Evolutionary conservation across 2,888 invertebrate species (phyloP), one percentile per base, ranked within the genome.

Genomic region (Tholera decimalis): DNA sequence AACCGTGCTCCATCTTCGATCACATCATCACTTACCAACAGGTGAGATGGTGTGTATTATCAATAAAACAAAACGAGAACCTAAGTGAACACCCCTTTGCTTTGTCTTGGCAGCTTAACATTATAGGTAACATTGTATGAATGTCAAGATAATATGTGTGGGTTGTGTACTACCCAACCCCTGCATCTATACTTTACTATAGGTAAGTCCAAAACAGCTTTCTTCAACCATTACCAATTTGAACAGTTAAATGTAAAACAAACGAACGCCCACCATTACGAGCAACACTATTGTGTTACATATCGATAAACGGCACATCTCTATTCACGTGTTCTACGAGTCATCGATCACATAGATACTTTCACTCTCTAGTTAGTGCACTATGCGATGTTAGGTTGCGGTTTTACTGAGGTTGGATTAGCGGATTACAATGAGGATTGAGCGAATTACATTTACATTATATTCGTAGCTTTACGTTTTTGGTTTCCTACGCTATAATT

Each of bases 301-400:
- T 75, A 77, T 82, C 80, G 80, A 80, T 80, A 71, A 53, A 41
- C 44, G 69, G 69, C 22, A 68, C 83, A 73, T 70, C 83, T 73
- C 80, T 69, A 77, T 80, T 80, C 83, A 73, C 37, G 77, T 62
- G 69, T 72, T 82, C 61, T 76, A 39, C 58, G 69, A 73, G 71
- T 69, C 79, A 81, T 81, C 75, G 76, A 81, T 81, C 82, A 81
- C 79, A 75, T 81, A 72, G 68, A 68, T 81, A 73, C 76, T 79
- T 82, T 82, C 80, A 71, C 80, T 80, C 79, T 67, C 59, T 79
- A 58, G 75, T 62, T 56, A 41, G 60, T 62, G 58, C 53, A 60
- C 53, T 82, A 60, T 70, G 60, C 47, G 46, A 30, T 5, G 8
- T 53, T 22, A 46, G 62, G 59, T 13, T 59, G 66, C 9, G 66